phyloP scores from a whole-genome alignment of 2,797 vertebrate species.

The Lepilemur septentrionalis region DNA sequence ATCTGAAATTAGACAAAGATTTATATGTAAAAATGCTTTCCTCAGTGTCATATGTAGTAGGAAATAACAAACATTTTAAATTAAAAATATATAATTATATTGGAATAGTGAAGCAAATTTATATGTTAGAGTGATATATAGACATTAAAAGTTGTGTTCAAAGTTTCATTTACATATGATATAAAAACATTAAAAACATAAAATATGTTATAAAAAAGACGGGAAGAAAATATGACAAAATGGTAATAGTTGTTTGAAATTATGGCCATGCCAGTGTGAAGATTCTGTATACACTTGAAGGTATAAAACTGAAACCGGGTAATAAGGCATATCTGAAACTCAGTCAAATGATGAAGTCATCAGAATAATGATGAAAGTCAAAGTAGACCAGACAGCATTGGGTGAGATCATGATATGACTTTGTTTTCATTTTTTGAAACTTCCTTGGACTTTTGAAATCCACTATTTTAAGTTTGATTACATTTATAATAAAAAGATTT shows the following conservation, averaged over 20 bases:
- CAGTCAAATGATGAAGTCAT: neutral
- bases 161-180: neutral
- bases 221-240: neutral
- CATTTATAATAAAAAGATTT: neutral
- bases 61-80: constrained; percentile 1
- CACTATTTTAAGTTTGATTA: neutral
- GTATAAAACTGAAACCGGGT: neutral
- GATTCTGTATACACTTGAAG: neutral
- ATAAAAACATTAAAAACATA: neutral
- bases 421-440: neutral
- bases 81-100: neutral
- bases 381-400: neutral
- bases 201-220: neutral
- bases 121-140: neutral
- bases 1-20: neutral
- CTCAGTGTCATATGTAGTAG: neutral
- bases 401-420: neutral
- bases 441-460: neutral
- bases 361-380: neutral
- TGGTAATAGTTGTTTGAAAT: neutral
- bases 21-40: neutral
- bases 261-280: neutral
- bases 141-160: neutral
- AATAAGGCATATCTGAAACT: neutral
- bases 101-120: neutral